A percentile compares a stretch with the other conserved stretches of the same genome.
These are phyloP conservation scores for Leptobrachium ailaonicum DNA, from an alignment of 2,113 vertebrate genomes.

Conservation along the genomic window DNA sequence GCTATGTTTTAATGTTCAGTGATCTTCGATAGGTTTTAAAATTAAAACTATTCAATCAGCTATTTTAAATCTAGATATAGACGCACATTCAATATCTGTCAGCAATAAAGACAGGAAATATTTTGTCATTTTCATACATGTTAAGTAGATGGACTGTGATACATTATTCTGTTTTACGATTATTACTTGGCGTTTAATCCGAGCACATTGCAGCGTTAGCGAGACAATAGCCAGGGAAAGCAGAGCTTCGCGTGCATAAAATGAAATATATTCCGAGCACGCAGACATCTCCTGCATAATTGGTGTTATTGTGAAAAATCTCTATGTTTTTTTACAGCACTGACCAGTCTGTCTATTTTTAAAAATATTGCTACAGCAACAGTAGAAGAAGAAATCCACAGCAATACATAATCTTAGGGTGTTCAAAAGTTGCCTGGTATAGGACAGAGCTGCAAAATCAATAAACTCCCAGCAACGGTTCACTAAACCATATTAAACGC, in stretches of 20 bases:
- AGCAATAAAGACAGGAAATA: too few species aligned
- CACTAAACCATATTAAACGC: too few species aligned
- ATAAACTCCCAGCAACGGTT: too few species aligned
- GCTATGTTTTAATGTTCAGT: too few species aligned
- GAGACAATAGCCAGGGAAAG: neutral
- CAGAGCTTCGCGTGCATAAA: neutral
- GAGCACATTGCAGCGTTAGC: neutral
- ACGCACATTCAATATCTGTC: too few species aligned
- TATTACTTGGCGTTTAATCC: neutral
- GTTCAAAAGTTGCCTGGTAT: too few species aligned
- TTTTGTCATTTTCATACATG: too few species aligned
- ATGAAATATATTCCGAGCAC: neutral
- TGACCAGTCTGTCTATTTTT: constrained; percentile 16
- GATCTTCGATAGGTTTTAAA: too few species aligned
- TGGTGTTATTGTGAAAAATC: constrained; percentile 3
- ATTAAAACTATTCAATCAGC: too few species aligned
- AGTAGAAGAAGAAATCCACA: constrained; percentile 1
- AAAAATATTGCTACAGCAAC: constrained; percentile 8
- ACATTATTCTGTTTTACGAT: neutral
- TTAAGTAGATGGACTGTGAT: neutral
- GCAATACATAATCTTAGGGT: too few species aligned
- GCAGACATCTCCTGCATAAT: constrained; percentile 2
- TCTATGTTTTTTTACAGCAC: neutral
- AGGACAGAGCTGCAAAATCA: too few species aligned
- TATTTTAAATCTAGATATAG: too few species aligned